Evolutionary conservation across 2,113 vertebrate species (phyloP), one percentile per base, ranked within the genome.

Genomic region (Lophochroa leadbeateri): DNA sequence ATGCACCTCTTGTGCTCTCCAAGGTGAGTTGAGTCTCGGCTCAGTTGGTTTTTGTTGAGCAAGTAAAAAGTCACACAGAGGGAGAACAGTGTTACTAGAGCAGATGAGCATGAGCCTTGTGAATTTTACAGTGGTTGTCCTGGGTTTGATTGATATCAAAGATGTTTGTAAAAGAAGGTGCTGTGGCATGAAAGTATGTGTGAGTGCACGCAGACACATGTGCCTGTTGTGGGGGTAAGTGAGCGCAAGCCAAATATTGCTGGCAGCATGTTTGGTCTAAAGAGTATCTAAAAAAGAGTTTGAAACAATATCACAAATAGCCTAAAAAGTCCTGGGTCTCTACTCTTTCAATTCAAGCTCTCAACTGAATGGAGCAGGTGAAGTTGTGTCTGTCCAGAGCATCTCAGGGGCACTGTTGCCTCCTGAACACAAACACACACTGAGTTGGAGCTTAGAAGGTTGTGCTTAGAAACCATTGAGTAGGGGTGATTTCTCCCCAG

Each of bases 401-500:
- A 65, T 55, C n/a, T 46, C n/a, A 24, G 46, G 29, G 23, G 5
- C 28, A 41, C 18, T 46, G 37, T 16, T 60, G 64, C 7, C 24
- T 53, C 61, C 57, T 31, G 35, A 39, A 37, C 27, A 77, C 11
- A 50, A 17, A 17, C 1, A 0, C 20, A 24, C 2, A 0, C 0
- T 4, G 47, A 29, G 9, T 0, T 67, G 33, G 57, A 52, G n/a
- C 8, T 47, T 31, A 31, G 17, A 80, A 84, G 3, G 6, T 2
- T 75, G n/a, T 29, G 31, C 39, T 82, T 47, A 16, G 63, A 63
- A 88, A 70, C 7, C 15, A 13, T 7, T 49, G 28, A 72, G 53
- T 5, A 27, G 44, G 8, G 37, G 12, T 0, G 2, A 20, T 65
- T 75, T 67, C 35, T 37, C 52, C 17, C 17, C 24, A n/a, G 1